These are phyloP conservation scores for Xiphophorus couchianus DNA, from an alignment of 2,113 vertebrate genomes.

Conservation along the genomic window DNA sequence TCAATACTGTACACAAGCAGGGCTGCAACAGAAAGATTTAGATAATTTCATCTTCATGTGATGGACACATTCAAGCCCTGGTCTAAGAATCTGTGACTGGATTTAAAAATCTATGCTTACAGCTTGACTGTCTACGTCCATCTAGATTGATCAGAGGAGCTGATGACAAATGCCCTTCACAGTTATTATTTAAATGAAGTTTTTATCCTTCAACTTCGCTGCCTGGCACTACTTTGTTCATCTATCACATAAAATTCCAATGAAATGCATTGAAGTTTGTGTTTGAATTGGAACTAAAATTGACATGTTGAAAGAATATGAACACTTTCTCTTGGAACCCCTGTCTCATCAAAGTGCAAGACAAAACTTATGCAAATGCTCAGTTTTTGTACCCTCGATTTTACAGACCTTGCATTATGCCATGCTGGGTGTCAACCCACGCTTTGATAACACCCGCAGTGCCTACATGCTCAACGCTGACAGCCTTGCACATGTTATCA, in stretches of 20 bases:
- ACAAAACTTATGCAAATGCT: background rate
- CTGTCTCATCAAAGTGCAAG: too few relatives aligned
- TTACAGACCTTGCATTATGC: conserved; percentile 91
- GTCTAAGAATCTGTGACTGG: too few relatives aligned
- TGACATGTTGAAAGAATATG: background rate
- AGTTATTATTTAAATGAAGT: background rate
- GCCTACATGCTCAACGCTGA: conserved; percentile 87
- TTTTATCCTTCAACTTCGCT: too few relatives aligned
- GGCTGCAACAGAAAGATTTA: too few relatives aligned
- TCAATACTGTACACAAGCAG: too few relatives aligned
- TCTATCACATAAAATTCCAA: background rate
- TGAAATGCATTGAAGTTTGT: background rate
- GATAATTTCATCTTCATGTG: too few relatives aligned
- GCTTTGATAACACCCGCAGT: conserved; percentile 84
- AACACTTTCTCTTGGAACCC: too few relatives aligned
- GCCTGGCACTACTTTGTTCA: background rate
- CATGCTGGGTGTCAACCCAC: conserved; percentile 90
- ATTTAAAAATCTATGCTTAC: background rate
- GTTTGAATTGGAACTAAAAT: background rate
- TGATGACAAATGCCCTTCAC: too few relatives aligned
- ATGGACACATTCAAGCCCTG: too few relatives aligned
- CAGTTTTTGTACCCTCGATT: background rate
- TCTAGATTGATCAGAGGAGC: background rate
- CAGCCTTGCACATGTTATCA: conserved; percentile 95
- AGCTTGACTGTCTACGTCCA: background rate